Evolutionary conservation across 2,113 vertebrate genomes (phyloP).

Genomic region (Brachirus orientalis): DNA sequence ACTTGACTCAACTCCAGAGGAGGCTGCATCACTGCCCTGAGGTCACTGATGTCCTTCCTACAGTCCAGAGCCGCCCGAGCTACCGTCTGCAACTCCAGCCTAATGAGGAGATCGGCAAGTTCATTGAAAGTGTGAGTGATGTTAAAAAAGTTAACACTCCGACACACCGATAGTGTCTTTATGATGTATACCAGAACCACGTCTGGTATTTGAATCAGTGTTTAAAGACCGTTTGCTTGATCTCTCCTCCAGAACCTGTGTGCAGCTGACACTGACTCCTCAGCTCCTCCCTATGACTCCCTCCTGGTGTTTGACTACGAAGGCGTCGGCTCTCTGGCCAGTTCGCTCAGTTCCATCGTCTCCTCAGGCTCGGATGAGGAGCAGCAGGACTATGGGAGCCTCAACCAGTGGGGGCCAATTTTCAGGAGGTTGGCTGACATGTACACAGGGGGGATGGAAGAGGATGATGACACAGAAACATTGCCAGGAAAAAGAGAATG

Average conservation of each 20-base stretch:
- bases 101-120: slow-evolving; percentile 44
- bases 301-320: slow-evolving; percentile 66
- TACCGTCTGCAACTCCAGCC: slow-evolving; percentile 27
- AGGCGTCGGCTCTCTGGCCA: slow-evolving; percentile 25
- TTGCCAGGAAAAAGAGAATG: slow-evolving; percentile 64
- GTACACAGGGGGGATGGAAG: slow-evolving; percentile 34
- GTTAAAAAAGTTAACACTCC: too few species aligned
- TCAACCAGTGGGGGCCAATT: slow-evolving; percentile 48
- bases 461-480: slow-evolving; percentile 51
- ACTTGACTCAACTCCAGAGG: slow-evolving; percentile 56
- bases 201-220: too few species aligned
- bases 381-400: slow-evolving; percentile 40
- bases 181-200: background rate
- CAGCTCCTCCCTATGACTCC: slow-evolving; percentile 59
- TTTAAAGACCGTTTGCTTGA: background rate
- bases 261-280: slow-evolving; percentile 44
- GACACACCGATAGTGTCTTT: background rate
- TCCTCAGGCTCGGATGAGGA: slow-evolving; percentile 43
- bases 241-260: slow-evolving; percentile 45
- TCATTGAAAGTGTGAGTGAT: slow-evolving; percentile 55
- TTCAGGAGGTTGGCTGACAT: slow-evolving; percentile 61
- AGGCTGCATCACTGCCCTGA: slow-evolving; percentile 30
- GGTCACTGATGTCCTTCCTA: slow-evolving; percentile 46
- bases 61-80: slow-evolving; percentile 1
- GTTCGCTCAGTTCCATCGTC: slow-evolving; percentile 59